Conservation (phyloP, 2,888 invertebrate genomes). For the Caradrina kadenii region DNA sequence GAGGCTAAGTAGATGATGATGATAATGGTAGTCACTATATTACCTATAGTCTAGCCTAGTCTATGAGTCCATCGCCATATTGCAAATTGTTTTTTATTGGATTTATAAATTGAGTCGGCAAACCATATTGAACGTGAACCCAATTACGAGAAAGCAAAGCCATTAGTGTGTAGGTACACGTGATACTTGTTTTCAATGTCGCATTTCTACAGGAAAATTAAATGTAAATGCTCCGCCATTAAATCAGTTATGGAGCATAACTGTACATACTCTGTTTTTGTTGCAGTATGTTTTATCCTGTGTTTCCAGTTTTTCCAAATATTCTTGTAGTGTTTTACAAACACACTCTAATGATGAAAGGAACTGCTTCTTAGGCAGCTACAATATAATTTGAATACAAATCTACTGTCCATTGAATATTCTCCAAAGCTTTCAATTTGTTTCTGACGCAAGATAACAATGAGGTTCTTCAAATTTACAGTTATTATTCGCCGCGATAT, state of each 20-base stretch:
- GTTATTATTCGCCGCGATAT: conserved; percentile 12
- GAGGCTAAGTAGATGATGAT: too few species aligned
- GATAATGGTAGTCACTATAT: background rate
- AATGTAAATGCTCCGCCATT: conserved; percentile 9
- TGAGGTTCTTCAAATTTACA: conserved; percentile 13
- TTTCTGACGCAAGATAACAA: conserved; percentile 21
- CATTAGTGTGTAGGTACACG: conserved; percentile 44
- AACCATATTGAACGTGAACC: conserved; percentile 9
- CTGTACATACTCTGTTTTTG: background rate
- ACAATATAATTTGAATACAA: background rate
- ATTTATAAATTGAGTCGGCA: conserved; percentile 24
- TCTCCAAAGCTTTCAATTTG: conserved; percentile 19
- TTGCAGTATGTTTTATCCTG: too few species aligned
- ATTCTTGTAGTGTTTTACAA: background rate
- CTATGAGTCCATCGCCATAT: conserved; percentile 13
- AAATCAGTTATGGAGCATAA: conserved; percentile 3
- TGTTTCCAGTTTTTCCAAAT: background rate
- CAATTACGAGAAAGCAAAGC: conserved; percentile 38
- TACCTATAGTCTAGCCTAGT: background rate
- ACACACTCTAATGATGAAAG: background rate
- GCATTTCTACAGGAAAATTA: conserved; percentile 5
- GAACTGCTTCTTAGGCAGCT: background rate
- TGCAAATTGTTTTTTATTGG: conserved; percentile 41
- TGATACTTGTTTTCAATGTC: conserved; percentile 32
- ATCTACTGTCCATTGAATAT: conserved; percentile 1